A percentile compares a stretch with the other conserved stretches of the same genome.
Evolutionary conservation across 2,888 invertebrate genomes (phyloP).

Genomic region (Caenorhabditis becei): DNA sequence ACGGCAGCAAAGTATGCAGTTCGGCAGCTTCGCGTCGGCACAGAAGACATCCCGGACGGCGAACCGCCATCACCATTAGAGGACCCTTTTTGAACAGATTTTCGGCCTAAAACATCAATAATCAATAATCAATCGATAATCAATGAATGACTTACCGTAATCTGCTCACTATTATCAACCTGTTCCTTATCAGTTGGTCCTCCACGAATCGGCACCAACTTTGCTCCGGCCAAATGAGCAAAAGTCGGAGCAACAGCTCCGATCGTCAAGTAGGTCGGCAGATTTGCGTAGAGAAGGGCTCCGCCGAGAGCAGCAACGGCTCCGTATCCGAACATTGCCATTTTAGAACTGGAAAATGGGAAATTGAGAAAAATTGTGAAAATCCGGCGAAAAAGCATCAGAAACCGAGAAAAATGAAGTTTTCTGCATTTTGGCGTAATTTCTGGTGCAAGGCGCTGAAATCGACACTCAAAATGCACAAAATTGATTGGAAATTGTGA

Average conservation of each 20-base stretch:
- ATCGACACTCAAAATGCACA: too few species aligned
- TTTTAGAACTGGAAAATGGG: constrained; percentile 10
- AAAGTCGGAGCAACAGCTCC: constrained; percentile 76
- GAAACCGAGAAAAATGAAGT: background rate
- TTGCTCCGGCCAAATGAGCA: constrained; percentile 71
- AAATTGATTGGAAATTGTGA: too few species aligned
- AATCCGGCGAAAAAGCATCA: background rate
- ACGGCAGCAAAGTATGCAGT: constrained; percentile 57
- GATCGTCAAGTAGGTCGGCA: constrained; percentile 75
- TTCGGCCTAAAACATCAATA: constrained; percentile 64
- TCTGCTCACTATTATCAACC: constrained; percentile 61
- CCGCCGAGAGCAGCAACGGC: constrained; percentile 75
- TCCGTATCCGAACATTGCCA: constrained; percentile 68
- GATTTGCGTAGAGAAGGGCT: constrained; percentile 78
- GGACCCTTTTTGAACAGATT: constrained; percentile 76
- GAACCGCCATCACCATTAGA: constrained; percentile 79
- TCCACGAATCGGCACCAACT: constrained; percentile 66
- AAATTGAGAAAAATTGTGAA: background rate
- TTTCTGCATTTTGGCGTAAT: too few species aligned
- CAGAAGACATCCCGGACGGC: constrained; percentile 80
- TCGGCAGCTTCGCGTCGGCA: constrained; percentile 75
- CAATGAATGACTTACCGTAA: constrained; percentile 63
- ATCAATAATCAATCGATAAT: background rate
- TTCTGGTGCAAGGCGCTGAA: too few species aligned
- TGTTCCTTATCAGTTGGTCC: constrained; percentile 62